Base-by-base conservation (phyloP, 2,797 vertebrate species). In the Petrocephalus schoutedeni region DNA sequence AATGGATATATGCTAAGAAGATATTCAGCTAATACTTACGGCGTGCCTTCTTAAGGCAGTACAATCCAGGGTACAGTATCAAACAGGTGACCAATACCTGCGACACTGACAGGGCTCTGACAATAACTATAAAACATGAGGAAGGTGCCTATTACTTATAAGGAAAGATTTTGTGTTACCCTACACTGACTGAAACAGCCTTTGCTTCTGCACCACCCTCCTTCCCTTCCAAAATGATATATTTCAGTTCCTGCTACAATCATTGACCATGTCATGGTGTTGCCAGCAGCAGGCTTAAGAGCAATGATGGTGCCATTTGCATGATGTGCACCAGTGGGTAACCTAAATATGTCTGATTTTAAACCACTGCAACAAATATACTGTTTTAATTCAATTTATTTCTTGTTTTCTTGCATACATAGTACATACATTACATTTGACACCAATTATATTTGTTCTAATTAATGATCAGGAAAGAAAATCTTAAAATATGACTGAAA, bases 231-330 rank as follows among this genome's bases (percentile, higher is more conserved):
- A 82, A 21, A 19, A 45, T 51, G 16, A 82, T 21, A 82, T 82
- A 82, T 82, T 51, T 51, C 77, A 82, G 77, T 82, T 51, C 45
- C 77, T 21, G 77, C 36, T 82, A 82, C 45, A 82, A 82, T n/a
- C 45, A 82, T 82, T 82, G n/a, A 82, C 36, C 36, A 45, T 82
- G 16, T 9, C 77, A 82, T 12, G 45, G 51, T 51, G 41, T n/a
- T 82, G 16, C 77, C 77, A 51, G 1, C 9, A 51, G 3, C 77
- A 51, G 16, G 77, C 77, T 51, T 82, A 51, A n/a, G 16, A 82
- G 77, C 45, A 16, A n/a, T 0, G 58, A n/a, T 59, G 58, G n/a
- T 59, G 2, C 32, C 74, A 19, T 41, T 21, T 80, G 19, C 7
- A 51, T 45, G 36, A 23, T 51, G 19, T 82, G 77, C 8, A 21